These are phyloP conservation scores for Aphidius colemani DNA, from an alignment of 2,888 invertebrate genomes.

Conservation along the genomic window DNA sequence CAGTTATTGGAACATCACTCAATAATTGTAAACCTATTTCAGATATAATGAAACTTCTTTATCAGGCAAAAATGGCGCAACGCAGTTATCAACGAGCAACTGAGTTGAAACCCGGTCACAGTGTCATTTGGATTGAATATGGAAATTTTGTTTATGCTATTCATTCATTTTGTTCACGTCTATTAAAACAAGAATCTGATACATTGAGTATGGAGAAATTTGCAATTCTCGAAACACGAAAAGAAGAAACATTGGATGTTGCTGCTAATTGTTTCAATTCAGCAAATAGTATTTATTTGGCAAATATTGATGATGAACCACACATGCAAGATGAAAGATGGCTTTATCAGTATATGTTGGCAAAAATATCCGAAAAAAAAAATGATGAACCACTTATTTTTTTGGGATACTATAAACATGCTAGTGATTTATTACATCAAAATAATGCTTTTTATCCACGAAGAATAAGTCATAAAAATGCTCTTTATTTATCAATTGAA, in stretches of 20 bases:
- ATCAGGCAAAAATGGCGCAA: slow-evolving; percentile 74
- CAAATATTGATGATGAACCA: slow-evolving; percentile 64
- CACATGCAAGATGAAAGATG: slow-evolving; percentile 81
- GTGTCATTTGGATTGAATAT: slow-evolving; percentile 86
- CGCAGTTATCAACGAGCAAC: slow-evolving; percentile 82
- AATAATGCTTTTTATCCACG: slow-evolving; percentile 83
- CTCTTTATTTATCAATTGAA: slow-evolving; percentile 84
- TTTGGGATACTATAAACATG: slow-evolving; percentile 78
- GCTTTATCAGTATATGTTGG: slow-evolving; percentile 94
- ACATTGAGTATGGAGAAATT: slow-evolving; percentile 76
- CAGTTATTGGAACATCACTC: slow-evolving; percentile 78
- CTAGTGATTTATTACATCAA: slow-evolving; percentile 72
- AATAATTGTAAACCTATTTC: slow-evolving; percentile 72
- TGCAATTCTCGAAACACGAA: slow-evolving; percentile 74
- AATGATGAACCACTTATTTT: slow-evolving; percentile 75
- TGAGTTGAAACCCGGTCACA: slow-evolving; percentile 73
- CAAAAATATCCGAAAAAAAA: slow-evolving; percentile 89
- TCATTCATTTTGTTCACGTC: slow-evolving; percentile 86
- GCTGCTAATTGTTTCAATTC: slow-evolving; percentile 79
- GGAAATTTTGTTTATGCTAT: slow-evolving; percentile 89
- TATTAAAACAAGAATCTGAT: slow-evolving; percentile 80
- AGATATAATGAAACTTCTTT: slow-evolving; percentile 63
- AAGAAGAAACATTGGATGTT: slow-evolving; percentile 78
- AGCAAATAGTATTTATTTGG: slow-evolving; percentile 68
- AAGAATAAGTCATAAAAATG: slow-evolving; percentile 83